phyloP scores from a whole-genome alignment of 2,113 vertebrate species.

The Anser cygnoides region DNA sequence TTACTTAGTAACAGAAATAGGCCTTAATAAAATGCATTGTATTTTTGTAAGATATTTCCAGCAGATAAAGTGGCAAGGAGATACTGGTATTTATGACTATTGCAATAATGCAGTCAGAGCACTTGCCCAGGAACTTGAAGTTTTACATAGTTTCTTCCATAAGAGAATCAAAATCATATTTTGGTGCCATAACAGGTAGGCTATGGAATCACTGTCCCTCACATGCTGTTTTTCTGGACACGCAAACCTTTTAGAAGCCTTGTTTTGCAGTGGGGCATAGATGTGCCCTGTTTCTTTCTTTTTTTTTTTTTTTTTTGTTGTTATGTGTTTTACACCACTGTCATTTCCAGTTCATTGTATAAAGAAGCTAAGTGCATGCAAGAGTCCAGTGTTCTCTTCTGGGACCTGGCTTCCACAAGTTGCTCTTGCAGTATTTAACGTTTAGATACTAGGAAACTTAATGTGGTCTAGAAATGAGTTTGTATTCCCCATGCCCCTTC shows the following conservation, averaged over 20 bases:
- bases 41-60: background rate
- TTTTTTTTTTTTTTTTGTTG: background rate
- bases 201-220: background rate
- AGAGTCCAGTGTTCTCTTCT: background rate
- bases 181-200: background rate
- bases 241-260: background rate
- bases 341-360: background rate
- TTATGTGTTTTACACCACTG: background rate
- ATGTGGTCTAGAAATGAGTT: background rate
- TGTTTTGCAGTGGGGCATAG: background rate
- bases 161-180: background rate
- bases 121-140: background rate
- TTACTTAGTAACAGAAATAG: background rate
- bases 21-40: background rate
- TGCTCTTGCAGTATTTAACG: background rate
- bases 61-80: background rate
- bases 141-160: background rate
- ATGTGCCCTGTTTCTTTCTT: background rate
- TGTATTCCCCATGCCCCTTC: background rate
- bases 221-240: background rate
- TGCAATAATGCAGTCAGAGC: background rate
- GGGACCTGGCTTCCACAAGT: background rate
- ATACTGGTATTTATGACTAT: background rate
- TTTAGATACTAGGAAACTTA: background rate
- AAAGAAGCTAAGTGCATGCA: background rate